Base-by-base conservation (phyloP, 2,113 vertebrate species). In the Zapus hudsonius region DNA sequence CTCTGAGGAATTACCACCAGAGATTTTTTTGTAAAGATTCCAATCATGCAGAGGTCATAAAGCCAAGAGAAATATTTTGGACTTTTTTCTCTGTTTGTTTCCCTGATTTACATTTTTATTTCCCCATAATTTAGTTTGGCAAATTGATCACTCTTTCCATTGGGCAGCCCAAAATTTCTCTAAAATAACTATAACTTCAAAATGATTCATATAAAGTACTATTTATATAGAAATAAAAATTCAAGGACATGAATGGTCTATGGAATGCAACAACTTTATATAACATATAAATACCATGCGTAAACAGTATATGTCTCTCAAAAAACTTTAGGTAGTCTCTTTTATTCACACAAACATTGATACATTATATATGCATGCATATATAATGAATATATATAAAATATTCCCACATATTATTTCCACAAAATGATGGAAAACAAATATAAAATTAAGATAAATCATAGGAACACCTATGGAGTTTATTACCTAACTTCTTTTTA, bases 361-460 rank as follows among this genome's bases (percentile, higher is more conserved):
- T 47, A 44, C 11, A 47, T 31, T 55, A 61, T 17, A 66, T 4
- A 76, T 73, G 17, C 79, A 10, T 5, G 16, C 4, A 17, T 67
- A 84, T 80, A 3, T 66, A 36, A 75, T 40, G 47, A 7, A 47
- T 47, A 47, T 47, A 47, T 47, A 47, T 47, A 47, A 47, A n/a
- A n/a, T n/a, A n/a, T n/a, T n/a, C n/a, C n/a, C n/a, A n/a, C n/a
- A n/a, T n/a, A n/a, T n/a, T n/a, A 36, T 44, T n/a, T 63, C 29
- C 8, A 69, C 5, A 64, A 52, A 42, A 29, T 87, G 23, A 81
- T 11, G 72, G n/a, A 69, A 84, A 95, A 74, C 40, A 95, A 95
- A 75, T 47, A 17, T 36, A 78, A 52, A 11, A 61, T 44, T 83
- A 27, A 74, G 38, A 70, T 36, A 67, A 90, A 59, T 31, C 61